Base-by-base conservation (phyloP, 2,797 vertebrate genomes). In the Echeneis naucrates region DNA sequence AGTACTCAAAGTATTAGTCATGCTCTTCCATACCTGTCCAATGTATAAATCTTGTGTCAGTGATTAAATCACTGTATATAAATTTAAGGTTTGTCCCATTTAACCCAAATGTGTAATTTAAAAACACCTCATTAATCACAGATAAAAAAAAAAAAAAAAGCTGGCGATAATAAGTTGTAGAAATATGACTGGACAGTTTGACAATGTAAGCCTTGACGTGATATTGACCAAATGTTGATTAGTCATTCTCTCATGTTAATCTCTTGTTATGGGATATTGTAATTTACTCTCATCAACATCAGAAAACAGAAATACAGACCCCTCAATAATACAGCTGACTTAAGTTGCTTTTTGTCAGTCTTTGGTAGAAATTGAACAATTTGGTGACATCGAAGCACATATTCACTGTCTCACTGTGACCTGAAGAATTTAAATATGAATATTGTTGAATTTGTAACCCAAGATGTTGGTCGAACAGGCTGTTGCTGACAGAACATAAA, bases 371-470 rank as follows among this genome's bases (percentile, higher is more conserved):
- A 69, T 71, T 52, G 74, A 78, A 67, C 51, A 60, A 71, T 61
- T 60, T 64, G 23, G 52, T 64, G 58, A 72, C 75, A 77, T 83
- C 63, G 80, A 84, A 87, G 67, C 37, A 11, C 33, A 52, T 13
- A 16, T 86, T 92, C 84, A 75, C 13, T 33, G 79, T 83, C 87
- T 87, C 84, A 82, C 64, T 21, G 11, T 47, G 77, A 77, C 78
- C 79, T 50, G 76, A 70, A 78, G 59, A 69, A 61, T 58, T 64
- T 57, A 72, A 75, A 78, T 81, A 67, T 78, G 63, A 85, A 84
- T 84, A 77, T 74, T 85, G 80, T 88, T 88, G 87, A 90, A 90
- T 80, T 87, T 88, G 80, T 93, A 89, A 89, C 77, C 68, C 88
- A 82, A 92, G 88, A 86, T 69, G 82, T 87, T 86, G 84, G 69